A percentile compares a stretch with the other conserved stretches of the same genome.
phyloP scores from a whole-genome alignment of 2,113 vertebrate species.

The Pionites leucogaster region DNA sequence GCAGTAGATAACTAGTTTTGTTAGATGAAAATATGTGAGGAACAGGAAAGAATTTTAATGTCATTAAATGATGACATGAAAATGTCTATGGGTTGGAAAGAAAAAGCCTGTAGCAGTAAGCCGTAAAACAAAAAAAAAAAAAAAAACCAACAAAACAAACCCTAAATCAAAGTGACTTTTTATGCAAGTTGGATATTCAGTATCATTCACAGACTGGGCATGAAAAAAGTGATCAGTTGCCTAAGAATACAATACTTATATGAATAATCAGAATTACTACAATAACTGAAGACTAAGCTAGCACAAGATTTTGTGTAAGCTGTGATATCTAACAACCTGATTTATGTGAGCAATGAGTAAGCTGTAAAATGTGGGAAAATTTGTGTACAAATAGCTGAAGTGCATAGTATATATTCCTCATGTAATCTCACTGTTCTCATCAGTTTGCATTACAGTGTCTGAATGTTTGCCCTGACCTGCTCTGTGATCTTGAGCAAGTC shows the following conservation, averaged over 20 bases:
- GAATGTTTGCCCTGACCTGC: neutral
- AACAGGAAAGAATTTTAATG: neutral
- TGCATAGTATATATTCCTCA: neutral
- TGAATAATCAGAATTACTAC: neutral
- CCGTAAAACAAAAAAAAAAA: neutral
- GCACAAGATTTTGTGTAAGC: neutral
- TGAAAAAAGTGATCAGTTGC: neutral
- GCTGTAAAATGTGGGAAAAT: neutral
- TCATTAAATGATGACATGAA: neutral
- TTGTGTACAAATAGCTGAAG: neutral
- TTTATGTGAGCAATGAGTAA: neutral
- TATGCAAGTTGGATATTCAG: neutral
- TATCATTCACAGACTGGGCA: neutral
- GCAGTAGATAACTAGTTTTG: neutral
- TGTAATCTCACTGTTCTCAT: neutral
- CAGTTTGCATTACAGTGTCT: neutral
- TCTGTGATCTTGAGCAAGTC: neutral
- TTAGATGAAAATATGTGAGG: neutral
- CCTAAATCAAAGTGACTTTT: neutral
- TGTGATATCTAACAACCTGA: neutral
- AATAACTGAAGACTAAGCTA: neutral
- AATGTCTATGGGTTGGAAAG: neutral
- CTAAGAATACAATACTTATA: neutral
- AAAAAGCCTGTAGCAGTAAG: neutral
- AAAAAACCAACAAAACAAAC: neutral